Percentiles rank a stretch among this genome's conserved stretches.
These are phyloP conservation scores for Ammodramus savannarum DNA, from an alignment of 2,113 vertebrate species.

Conservation along the genomic window DNA sequence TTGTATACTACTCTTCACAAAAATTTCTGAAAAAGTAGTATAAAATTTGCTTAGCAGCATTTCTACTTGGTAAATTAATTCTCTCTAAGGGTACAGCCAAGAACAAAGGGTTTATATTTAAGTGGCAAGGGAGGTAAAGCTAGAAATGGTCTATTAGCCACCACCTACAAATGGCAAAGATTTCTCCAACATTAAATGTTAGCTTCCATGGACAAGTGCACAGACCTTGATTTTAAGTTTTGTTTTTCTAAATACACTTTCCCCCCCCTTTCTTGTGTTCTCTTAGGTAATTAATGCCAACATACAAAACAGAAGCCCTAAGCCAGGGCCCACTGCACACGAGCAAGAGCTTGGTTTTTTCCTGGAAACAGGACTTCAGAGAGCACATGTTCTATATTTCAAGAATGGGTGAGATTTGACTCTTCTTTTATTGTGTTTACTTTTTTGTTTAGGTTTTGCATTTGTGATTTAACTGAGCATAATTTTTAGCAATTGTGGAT, in stretches of 20 bases:
- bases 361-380: slow-evolving; percentile 96
- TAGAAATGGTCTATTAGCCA: not conserved
- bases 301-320: slow-evolving; percentile 96
- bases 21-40: not conserved
- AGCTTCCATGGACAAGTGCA: not conserved
- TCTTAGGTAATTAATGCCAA: slow-evolving; percentile 85
- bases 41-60: not conserved
- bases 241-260: not conserved
- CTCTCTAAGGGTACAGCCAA: not conserved
- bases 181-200: not conserved
- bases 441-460: not conserved
- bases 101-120: not conserved
- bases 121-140: not conserved
- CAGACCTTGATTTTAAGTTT: not conserved
- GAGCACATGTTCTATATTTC: slow-evolving; percentile 97
- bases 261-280: not conserved
- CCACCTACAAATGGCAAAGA: not conserved
- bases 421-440: not conserved
- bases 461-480: not conserved
- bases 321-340: slow-evolving; percentile 88
- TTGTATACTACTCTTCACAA: not conserved
- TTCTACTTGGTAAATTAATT: not conserved
- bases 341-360: slow-evolving; percentile 98
- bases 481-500: not conserved
- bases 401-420: slow-evolving; percentile 88